Percentiles rank a stretch among this genome's conserved stretches.
These are phyloP conservation scores for Arothron firmamentum DNA, from an alignment of 2,113 vertebrate genomes.

Conservation along the genomic window DNA sequence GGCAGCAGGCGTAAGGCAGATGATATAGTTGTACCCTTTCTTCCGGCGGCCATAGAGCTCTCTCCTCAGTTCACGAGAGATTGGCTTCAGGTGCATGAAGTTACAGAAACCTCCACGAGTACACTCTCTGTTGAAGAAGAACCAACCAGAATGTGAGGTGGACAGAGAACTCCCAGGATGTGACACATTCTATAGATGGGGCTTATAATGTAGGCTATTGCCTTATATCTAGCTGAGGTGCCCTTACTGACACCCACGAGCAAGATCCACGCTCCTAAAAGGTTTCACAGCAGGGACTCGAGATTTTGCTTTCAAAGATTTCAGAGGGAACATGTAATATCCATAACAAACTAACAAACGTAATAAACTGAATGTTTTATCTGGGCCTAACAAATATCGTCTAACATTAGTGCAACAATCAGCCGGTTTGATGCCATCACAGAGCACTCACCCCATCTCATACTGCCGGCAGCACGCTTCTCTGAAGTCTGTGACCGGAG, in stretches of 20 bases:
- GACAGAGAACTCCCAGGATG: not conserved
- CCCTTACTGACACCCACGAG: no score
- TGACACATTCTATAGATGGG: no score
- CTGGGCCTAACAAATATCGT: no score
- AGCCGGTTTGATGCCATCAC: not conserved
- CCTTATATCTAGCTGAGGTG: no score
- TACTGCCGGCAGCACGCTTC: constrained; percentile 99
- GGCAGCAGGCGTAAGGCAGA: not conserved
- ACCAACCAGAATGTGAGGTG: not conserved
- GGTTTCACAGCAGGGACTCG: no score
- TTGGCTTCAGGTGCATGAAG: constrained; percentile 99
- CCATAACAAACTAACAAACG: no score
- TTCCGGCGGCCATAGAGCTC: constrained; percentile 92
- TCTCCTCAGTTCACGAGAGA: constrained; percentile 91
- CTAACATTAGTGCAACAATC: not conserved
- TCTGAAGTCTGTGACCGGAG: constrained; percentile 98
- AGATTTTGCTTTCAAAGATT: no score
- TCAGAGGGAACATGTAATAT: no score
- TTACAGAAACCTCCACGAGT: constrained; percentile 98
- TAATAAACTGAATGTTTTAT: no score
- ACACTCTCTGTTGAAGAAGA: constrained; percentile 81
- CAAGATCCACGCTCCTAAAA: no score
- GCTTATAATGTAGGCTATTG: no score
- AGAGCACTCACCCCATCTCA: constrained; percentile 89
- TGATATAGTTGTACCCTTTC: constrained; percentile 80